These are phyloP conservation scores for Exaiptasia diaphana DNA, from an alignment of 64 coral and sea anemone genomes.

Conservation along the genomic window DNA sequence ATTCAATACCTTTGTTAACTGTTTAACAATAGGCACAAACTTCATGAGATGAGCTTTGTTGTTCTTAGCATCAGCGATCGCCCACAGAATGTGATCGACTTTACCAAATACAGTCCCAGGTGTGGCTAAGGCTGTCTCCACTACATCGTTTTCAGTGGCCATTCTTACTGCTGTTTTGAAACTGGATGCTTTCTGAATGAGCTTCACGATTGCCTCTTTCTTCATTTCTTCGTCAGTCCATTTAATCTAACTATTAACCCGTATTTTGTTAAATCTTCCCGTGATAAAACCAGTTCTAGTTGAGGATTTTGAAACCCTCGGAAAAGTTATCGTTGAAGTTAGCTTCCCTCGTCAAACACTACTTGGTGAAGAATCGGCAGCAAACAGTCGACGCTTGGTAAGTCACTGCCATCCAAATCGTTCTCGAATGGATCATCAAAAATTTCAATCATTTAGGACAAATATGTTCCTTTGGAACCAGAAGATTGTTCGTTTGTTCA, in stretches of 20 bases:
- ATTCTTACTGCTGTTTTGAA: slow-evolving; percentile 6
- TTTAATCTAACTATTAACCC: background rate
- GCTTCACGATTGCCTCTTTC: background rate
- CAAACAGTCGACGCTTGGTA: slow-evolving; percentile 6
- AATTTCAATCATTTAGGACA: slow-evolving; percentile 57
- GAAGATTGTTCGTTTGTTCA: no score
- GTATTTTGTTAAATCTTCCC: background rate
- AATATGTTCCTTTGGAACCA: slow-evolving; percentile 5
- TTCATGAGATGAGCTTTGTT: slow-evolving; percentile 85
- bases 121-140: slow-evolving; percentile 14
- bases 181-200: background rate
- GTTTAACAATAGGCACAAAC: slow-evolving; percentile 61
- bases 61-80: slow-evolving; percentile 74
- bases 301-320: no score
- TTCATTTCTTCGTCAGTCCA: no score
- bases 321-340: no score
- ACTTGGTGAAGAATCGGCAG: slow-evolving; percentile 50
- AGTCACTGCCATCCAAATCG: slow-evolving; percentile 59
- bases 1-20: slow-evolving; percentile 81
- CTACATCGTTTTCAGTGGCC: background rate
- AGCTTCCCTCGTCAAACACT: slow-evolving; percentile 66
- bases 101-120: slow-evolving; percentile 59
- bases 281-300: background rate
- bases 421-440: slow-evolving; percentile 32
- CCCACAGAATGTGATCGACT: slow-evolving; percentile 73